Evolutionary conservation across 2,888 invertebrate genomes (phyloP), one percentile per base, ranked within the genome.

Genomic region (Trachelus tabidus): DNA sequence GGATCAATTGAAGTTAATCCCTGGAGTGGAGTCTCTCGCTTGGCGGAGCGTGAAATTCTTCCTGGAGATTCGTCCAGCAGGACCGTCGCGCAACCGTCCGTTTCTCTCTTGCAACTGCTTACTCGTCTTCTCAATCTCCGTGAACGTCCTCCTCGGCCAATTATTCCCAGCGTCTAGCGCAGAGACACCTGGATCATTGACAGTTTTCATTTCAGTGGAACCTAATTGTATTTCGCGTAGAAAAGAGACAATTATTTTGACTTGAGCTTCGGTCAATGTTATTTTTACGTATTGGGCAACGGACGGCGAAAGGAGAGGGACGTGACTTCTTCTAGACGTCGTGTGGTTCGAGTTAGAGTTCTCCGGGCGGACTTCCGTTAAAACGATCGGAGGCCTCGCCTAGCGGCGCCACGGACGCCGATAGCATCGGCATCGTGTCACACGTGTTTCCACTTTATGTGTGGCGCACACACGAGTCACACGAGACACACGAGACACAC

Each of bases 1-100:
- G 89, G 89, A 89, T 89, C 89, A 89, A 89, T 89, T 89, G 89
- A 86, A 89, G 89, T 89, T 89, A 89, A 89, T 89, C 89, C 90
- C 89, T 87, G 85, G 89, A 88, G 89, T 89, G 87, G 88, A 89
- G 89, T 89, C 89, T 88, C 86, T 85, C 81, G 89, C 89, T 89
- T 85, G 85, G 85, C 84, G 83, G 85, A 89, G 89, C 89, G 86
- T 89, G 89, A 89, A 89, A 89, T 89, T 89, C 88, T 87, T 89
- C 89, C 88, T 89, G 87, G 35, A 40, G 34, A 37, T 37, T 37
- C 37, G 37, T 37, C 37, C 37, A 12, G 37, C 37, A 37, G 37
- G 4, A 37, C 3, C 37, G 37, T 12, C 37, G 37, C 12, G 37
- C 40, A 40, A 6, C 15, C 40, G 12, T 40, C 40, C 40, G 40